These are phyloP conservation scores for Cuculus canorus DNA, from an alignment of 2,797 vertebrate species.

Conservation along the genomic window DNA sequence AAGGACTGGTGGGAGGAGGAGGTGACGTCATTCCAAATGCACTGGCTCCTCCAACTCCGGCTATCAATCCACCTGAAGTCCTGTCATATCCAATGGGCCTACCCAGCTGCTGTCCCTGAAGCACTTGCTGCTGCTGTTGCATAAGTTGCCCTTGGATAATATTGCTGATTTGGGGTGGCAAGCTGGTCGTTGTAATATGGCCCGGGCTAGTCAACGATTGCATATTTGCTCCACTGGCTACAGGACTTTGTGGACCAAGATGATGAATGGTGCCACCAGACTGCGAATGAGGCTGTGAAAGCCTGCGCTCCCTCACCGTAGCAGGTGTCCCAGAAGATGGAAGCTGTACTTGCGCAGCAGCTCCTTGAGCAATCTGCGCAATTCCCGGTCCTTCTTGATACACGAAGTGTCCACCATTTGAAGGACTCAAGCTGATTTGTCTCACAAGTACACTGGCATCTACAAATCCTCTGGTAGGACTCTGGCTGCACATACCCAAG, in stretches of 20 bases:
- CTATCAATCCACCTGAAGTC: constrained; percentile 82
- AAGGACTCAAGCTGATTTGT: constrained; percentile 90
- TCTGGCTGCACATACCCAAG: constrained; percentile 90
- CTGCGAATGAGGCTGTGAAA: constrained; percentile 95
- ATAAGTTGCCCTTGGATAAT: constrained; percentile 95
- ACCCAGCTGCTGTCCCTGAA: constrained; percentile 76
- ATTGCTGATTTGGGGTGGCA: constrained; percentile 98
- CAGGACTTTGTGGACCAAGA: constrained; percentile 93
- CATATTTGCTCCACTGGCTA: constrained; percentile 82
- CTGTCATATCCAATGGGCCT: constrained; percentile 89
- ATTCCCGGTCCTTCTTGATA: constrained; percentile 91
- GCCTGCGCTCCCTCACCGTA: constrained; percentile 86
- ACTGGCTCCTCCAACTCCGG: constrained; percentile 81
- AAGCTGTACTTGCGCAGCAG: constrained; percentile 87
- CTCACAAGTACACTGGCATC: constrained; percentile 91
- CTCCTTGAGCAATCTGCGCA: constrained; percentile 86
- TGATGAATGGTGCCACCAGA: constrained; percentile 96
- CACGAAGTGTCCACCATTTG: constrained; percentile 89
- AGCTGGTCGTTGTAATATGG: constrained; percentile 92
- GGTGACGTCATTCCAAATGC: constrained; percentile 87
- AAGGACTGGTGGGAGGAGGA: constrained; percentile 90
- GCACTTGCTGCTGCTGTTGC: constrained; percentile 83
- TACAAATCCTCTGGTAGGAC: constrained; percentile 90
- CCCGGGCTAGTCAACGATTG: constrained; percentile 87
- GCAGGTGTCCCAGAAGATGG: constrained; percentile 82